Percentiles rank a stretch among this genome's conserved stretches.
phyloP scores from a whole-genome alignment of 2,113 vertebrate species.

The Salvelinus namaycush region DNA sequence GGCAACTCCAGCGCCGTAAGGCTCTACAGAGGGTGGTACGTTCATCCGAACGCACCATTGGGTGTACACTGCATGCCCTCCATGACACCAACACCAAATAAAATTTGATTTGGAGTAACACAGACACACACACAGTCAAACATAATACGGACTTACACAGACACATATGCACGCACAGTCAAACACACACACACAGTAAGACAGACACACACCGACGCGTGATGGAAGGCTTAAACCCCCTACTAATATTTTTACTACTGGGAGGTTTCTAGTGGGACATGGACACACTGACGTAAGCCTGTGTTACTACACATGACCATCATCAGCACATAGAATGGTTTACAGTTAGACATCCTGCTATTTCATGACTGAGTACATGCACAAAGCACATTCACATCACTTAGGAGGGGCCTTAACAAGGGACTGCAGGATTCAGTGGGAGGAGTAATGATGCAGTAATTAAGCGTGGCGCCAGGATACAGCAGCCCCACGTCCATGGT shows the following conservation, averaged over 20 bases:
- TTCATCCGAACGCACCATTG: too few species aligned
- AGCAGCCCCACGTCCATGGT: neutral
- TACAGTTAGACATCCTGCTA: too few species aligned
- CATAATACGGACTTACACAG: too few species aligned
- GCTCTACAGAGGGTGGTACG: too few species aligned
- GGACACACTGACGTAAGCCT: neutral
- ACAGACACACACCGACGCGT: neutral
- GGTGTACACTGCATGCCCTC: too few species aligned
- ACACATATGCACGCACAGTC: too few species aligned
- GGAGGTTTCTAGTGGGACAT: neutral
- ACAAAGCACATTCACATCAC: too few species aligned
- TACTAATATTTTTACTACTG: constrained; percentile 20
- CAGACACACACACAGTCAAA: too few species aligned
- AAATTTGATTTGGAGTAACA: too few species aligned
- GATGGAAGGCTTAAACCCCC: constrained; percentile 46
- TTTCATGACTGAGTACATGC: too few species aligned
- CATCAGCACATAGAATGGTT: neutral
- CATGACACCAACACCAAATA: too few species aligned
- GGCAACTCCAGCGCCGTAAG: constrained; percentile 3
- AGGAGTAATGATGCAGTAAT: neutral
- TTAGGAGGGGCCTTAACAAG: too few species aligned
- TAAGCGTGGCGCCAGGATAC: neutral
- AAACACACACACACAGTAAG: neutral
- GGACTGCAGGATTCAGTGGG: neutral
- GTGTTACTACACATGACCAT: neutral